Conservation (phyloP, 2,113 vertebrate species). For the Microtus richardsoni region DNA sequence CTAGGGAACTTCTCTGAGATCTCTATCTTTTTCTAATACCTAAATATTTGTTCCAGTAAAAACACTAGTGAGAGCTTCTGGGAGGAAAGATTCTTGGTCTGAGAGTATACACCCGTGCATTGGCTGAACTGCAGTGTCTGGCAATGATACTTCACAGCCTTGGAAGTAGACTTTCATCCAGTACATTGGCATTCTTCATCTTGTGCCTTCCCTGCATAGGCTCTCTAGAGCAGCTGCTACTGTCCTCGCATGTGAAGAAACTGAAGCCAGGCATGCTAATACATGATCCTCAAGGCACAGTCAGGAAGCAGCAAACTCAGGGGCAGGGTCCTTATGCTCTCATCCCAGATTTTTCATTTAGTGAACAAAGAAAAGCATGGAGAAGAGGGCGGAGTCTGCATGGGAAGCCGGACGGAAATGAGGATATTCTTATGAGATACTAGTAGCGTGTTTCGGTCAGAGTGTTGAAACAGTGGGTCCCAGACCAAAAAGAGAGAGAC, state of each 20-base stretch:
- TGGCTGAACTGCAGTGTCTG: background rate
- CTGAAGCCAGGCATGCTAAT: background rate
- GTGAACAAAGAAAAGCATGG: background rate
- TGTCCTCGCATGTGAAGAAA: background rate
- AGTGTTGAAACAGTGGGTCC: no score
- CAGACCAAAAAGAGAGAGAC: background rate
- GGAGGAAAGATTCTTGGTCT: background rate
- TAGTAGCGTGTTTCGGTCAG: no score
- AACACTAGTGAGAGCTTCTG: background rate
- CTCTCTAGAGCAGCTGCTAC: background rate
- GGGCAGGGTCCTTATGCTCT: background rate
- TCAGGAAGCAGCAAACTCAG: background rate
- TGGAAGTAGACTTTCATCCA: background rate
- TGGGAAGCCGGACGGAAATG: background rate
- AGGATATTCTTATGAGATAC: background rate
- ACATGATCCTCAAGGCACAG: background rate
- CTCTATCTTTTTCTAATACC: background rate
- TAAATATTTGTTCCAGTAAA: background rate
- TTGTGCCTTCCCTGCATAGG: background rate
- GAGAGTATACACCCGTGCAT: background rate
- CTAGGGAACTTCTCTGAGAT: background rate
- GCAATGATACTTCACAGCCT: background rate
- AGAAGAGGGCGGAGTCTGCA: background rate
- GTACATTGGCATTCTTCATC: no score
- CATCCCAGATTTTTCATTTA: background rate